Base-by-base conservation (phyloP, 2,888 invertebrate genomes). In the Malthinus seriepunctatus region DNA sequence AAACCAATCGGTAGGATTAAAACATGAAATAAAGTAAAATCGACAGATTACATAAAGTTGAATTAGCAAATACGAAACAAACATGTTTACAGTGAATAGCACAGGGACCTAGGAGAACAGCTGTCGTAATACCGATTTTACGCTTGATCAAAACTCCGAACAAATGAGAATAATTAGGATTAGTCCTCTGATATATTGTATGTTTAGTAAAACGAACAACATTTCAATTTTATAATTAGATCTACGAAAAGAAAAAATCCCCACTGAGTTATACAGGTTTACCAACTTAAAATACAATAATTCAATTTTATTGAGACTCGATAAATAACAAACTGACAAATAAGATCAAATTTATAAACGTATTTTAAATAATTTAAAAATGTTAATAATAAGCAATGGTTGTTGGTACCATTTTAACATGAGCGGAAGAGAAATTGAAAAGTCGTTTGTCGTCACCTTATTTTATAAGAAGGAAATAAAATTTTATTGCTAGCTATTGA, bases 151-250 rank as follows among this genome's bases (percentile, higher is more conserved):
- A 54, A 62, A 23, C 48, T 6, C 35, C 56, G 51, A 57, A 55
- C 58, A 55, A 62, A 62, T 58, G 47, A 50, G 51, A 56, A 54
- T 62, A 57, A 58, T 62, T 57, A 62, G 62, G 62, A 62, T 62
- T 62, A 62, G 49, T 56, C 53, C 23, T n/a, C n/a, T 57, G 61
- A 57, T 61, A 51, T 61, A 54, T 23, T 54, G 56, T 56, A 35
- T 51, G 47, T 51, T 39, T 45, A 51, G 55, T 42, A 47, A n/a
- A 56, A 39, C 42, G 47, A 46, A 45, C 47, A 56, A 51, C 51
- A 51, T 56, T 59, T 56, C 55, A 47, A 56, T 38, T 39, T 39
- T 56, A 42, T 60, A 53, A 56, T 56, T 54, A 60, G 33, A 52
- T 33, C 31, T n/a, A 32, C 32, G 39, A 23, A 23, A 23, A 44